phyloP scores from a whole-genome alignment of 2,113 vertebrate species.

The Burhinus oedicnemus region DNA sequence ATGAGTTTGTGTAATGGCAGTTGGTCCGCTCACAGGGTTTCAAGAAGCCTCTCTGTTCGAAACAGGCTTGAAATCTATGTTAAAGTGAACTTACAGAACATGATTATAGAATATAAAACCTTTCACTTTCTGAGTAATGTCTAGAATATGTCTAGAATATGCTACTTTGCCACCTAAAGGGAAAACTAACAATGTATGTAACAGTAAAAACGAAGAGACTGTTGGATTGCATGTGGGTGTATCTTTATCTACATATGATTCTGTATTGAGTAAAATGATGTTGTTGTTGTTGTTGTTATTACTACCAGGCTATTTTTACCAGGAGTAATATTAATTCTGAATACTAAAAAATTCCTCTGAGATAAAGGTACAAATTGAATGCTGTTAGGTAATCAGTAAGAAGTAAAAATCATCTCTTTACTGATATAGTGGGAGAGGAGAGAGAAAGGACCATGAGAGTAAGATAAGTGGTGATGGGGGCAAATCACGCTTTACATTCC shows the following conservation, averaged over 20 bases:
- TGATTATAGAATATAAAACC: background rate
- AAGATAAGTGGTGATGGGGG: background rate
- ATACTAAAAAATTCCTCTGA: background rate
- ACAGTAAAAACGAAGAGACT: background rate
- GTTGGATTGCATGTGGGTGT: background rate
- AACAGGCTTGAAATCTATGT: background rate
- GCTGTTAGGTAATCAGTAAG: background rate
- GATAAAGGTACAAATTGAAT: background rate
- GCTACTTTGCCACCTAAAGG: background rate
- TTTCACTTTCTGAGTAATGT: background rate
- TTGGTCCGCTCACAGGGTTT: background rate
- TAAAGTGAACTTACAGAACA: background rate
- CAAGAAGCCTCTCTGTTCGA: background rate
- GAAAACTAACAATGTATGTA: background rate
- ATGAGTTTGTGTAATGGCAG: background rate
- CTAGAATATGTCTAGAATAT: background rate
- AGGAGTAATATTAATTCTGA: background rate
- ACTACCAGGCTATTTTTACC: background rate
- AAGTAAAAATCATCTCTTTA: background rate
- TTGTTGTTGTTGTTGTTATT: background rate
- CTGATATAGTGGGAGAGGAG: background rate
- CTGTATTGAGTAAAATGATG: background rate
- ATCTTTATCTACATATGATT: background rate
- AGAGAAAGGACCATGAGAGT: background rate
- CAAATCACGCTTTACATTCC: background rate